Evolutionary conservation across 2,888 invertebrate genomes (phyloP), one percentile per base, ranked within the genome.

Genomic region (Leptopilina myrica): DNA sequence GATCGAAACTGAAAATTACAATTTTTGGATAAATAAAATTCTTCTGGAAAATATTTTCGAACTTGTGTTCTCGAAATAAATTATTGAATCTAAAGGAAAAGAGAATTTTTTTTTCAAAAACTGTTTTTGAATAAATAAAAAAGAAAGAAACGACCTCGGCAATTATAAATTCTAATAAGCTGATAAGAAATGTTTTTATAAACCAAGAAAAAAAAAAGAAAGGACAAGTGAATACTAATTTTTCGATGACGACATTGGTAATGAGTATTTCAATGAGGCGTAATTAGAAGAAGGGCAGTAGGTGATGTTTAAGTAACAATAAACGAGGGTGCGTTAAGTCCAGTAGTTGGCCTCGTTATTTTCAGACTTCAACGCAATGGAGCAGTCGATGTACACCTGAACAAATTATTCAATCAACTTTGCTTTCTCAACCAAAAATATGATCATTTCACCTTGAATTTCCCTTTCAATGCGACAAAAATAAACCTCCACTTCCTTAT

Each of bases 221-320:
- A 20, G 3, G 26, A 26, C 7, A 56, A 53, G 69, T 53, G 73
- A 56, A 40, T 73, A 7, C 33, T 73, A 73, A 73, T 73, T 56
- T 56, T 33, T 43, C 33, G 33, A 73, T 73, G 73, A 56, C 33
- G 33, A 56, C 73, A 73, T 56, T 56, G 56, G 73, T 73, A 56
- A 73, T 73, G 73, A 73, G 56, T n/a, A 73, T 14, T 69, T 49
- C 43, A 69, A 46, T 69, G 69, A 78, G 76, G 80, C 77, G 78
- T 80, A 81, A 82, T 83, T 83, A 81, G 80, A 67, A 79, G 83
- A 80, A 81, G 83, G 83, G 81, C 83, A 83, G 76, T 69, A 76
- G 73, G 81, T 80, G 82, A 81, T 69, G 81, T 53, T 73, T 73
- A 33, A 73, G 26, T 56, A 49, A 73, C 64, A 64, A 64, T 64